A percentile compares a stretch with the other conserved stretches of the same genome.
These are phyloP conservation scores for Parnassius mnemosyne DNA, from an alignment of 2,888 invertebrate species.

Conservation along the genomic window DNA sequence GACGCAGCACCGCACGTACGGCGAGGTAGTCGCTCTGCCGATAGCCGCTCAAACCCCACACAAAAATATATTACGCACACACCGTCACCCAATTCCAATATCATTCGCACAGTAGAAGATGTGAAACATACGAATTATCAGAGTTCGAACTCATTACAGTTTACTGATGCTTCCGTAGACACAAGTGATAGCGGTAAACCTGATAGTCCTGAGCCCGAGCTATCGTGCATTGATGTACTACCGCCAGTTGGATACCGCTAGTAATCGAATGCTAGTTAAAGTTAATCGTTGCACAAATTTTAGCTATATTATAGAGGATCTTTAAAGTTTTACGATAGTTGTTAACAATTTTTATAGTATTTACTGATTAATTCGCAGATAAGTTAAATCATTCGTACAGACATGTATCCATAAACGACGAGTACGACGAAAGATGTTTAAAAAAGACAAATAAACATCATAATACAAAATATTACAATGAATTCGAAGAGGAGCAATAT, in stretches of 20 bases:
- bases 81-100: slow-evolving; percentile 25
- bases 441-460: slow-evolving; percentile 39
- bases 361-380: slow-evolving; percentile 61
- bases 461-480: slow-evolving; percentile 36
- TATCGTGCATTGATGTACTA: slow-evolving; percentile 66
- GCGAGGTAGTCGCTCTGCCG: slow-evolving; percentile 70
- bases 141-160: slow-evolving; percentile 51
- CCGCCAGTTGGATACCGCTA: slow-evolving; percentile 75
- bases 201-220: slow-evolving; percentile 69
- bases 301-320: slow-evolving; percentile 24
- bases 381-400: slow-evolving; percentile 40
- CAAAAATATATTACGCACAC: slow-evolving; percentile 41
- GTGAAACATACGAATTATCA: slow-evolving; percentile 44
- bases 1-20: slow-evolving; percentile 79
- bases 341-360: slow-evolving; percentile 30
- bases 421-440: slow-evolving; percentile 31
- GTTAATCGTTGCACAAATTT: slow-evolving; percentile 34
- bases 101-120: slow-evolving; percentile 31
- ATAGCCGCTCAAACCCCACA: slow-evolving; percentile 37
- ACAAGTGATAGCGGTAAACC: slow-evolving; percentile 74
- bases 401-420: slow-evolving; percentile 13
- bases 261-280: slow-evolving; percentile 43
- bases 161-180: slow-evolving; percentile 66
- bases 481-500: slow-evolving; percentile 42
- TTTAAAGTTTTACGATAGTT: slow-evolving; percentile 16